Base-by-base conservation (phyloP, 2,888 invertebrate genomes). In the Thymelicus lineola region DNA sequence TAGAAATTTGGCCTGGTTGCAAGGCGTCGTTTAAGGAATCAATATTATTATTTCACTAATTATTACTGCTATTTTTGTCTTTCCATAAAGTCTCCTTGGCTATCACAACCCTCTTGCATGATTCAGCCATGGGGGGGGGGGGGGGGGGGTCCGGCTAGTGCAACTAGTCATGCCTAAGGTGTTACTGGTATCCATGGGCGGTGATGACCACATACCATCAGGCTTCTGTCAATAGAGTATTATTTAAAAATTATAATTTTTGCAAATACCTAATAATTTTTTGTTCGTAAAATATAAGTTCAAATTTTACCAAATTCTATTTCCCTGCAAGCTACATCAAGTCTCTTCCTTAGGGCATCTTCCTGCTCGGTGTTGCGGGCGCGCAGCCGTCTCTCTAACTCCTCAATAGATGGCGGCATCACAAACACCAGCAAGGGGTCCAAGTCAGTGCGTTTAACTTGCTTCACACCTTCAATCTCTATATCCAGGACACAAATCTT, bases 401-500 rank as follows among this genome's bases (percentile, higher is more conserved):
- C 96, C 48, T 95, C 94, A 73, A 98, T 86, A 7, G 96, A 97
- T 6, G 99, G 99, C n/a, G 99, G 99, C 91, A 97, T 97, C 46
- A 99, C 95, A 86, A 99, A 99, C 28, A 99, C 96, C 75, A 97
- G 96, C 79, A 97, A 91, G 0, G 99, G 97, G 85, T 98, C 95
- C 10, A 99, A 91, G 81, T 97, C 95, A 28, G 97, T 96, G 70
- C 95, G 94, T 82, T 97, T 98, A 12, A 99, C 96, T 81, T 93
- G 93, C 79, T 97, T 97, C 0, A 99, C 99, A 20, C 99, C 99
- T 91, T 99, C 97, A 66, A 98, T 96, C 80, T 99, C 99, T 76
- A 99, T 98, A 85, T 99, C 99, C 75, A 99, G 90, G 1, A 99
- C 96, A 84, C 99, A 99, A 55, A 99, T 96, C 84, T 97, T 97